Percentiles rank a stretch among this genome's conserved stretches.
Evolutionary conservation across 2,888 invertebrate genomes (phyloP).

Genomic region (Pristionchus japonicus): DNA sequence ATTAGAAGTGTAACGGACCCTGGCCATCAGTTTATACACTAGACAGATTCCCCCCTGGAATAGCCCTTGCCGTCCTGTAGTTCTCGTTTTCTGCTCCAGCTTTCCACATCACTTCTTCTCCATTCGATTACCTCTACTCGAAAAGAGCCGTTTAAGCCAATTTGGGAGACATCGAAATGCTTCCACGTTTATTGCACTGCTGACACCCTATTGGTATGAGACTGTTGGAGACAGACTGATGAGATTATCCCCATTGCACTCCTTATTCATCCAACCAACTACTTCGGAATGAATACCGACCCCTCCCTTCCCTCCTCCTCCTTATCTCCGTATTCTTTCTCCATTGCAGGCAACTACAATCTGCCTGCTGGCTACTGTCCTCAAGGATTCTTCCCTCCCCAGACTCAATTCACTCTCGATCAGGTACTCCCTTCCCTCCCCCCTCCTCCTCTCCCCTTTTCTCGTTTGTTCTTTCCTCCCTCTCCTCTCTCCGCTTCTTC

Average conservation of each 20-base stretch:
- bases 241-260: too few species aligned
- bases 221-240: background rate
- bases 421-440: background rate
- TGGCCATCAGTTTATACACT: background rate
- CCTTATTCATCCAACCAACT: too few species aligned
- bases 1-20: background rate
- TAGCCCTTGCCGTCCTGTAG: background rate
- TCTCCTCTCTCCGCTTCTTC: background rate
- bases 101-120: slow-evolving; percentile 9
- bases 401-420: slow-evolving; percentile 33
- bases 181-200: background rate
- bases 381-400: slow-evolving; percentile 60
- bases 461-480: background rate
- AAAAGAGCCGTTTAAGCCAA: background rate
- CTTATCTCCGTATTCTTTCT: too few species aligned
- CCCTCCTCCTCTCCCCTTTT: background rate
- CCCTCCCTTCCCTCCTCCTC: too few species aligned
- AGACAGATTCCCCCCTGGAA: background rate
- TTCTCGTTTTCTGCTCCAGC: background rate
- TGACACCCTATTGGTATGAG: background rate
- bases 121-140: slow-evolving; percentile 8
- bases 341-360: slow-evolving; percentile 14
- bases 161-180: background rate
- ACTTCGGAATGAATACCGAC: too few species aligned
- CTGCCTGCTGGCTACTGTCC: slow-evolving; percentile 55